Conservation (phyloP, 2,888 invertebrate species). For the Cryptus viduatorius region DNA sequence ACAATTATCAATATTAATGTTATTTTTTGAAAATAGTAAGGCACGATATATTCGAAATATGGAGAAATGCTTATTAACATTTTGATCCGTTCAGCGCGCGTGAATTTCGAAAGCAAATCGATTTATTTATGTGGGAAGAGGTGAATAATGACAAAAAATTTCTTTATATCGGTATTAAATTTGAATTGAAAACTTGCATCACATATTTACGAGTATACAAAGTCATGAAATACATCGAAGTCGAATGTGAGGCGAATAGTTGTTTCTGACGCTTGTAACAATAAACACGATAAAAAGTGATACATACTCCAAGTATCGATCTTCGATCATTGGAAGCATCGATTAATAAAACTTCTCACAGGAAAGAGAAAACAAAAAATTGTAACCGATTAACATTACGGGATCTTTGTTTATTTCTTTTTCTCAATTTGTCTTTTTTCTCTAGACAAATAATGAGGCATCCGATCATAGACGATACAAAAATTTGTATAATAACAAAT, state of each 20-base stretch:
- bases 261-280: not conserved
- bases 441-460: not conserved
- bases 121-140: not conserved
- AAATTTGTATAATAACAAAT: not conserved
- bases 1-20: too few species aligned
- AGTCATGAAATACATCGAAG: constrained; percentile 35
- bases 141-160: constrained; percentile 1
- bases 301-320: not conserved
- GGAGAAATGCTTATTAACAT: too few species aligned
- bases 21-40: too few species aligned
- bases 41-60: too few species aligned
- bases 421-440: not conserved
- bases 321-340: constrained; percentile 33
- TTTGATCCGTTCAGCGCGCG: too few species aligned
- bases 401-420: not conserved
- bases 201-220: constrained; percentile 32
- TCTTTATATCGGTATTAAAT: constrained; percentile 27
- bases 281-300: constrained; percentile 2
- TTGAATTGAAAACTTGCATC: constrained; percentile 33
- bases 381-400: too few species aligned
- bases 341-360: constrained; percentile 27
- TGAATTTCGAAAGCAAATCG: not conserved
- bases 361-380: constrained; percentile 6
- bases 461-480: not conserved
- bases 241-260: constrained; percentile 18